Base-by-base conservation (phyloP, 53 echinoderm and acorn worm species). In the Astropecten irregularis region DNA sequence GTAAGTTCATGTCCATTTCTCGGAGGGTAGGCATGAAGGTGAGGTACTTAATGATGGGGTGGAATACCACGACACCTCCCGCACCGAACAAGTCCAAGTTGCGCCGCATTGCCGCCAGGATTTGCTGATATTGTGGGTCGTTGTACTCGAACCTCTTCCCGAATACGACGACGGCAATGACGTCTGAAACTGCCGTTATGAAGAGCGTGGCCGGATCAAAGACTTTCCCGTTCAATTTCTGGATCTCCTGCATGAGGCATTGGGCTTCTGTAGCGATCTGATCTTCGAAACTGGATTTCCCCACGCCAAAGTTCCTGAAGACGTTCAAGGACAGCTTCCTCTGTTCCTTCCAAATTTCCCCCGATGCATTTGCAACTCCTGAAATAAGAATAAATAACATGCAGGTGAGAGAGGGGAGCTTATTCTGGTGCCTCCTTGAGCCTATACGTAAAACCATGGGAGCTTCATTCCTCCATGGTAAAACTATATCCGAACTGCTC, bases 61-160 rank as follows among this genome's bases (percentile, higher is more conserved):
- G 56, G 40, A 84, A 85, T 22, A 77, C 68, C 38, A 84, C 79
- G 9, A 69, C 61, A 1, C 77, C 90, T 0, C 85, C 84, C 0
- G 84, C 77, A 34, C 85, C 84, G 35, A 85, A 81, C 21, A 90
- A 64, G 39, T 90, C 79, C 40, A 90, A 85, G 31, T 77, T 79
- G 40, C 77, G 85, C 29, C 71, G 59, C 18, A 90, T 71, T 28
- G 63, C 23, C 16, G 54, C 26, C 0, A 90, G 19, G 63, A 90
- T 63, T 6, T 44, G 67, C 51, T 79, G 61, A 36, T 61, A 90
- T 15, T 50, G 55, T 7, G 68, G 76, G 21, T 90, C 86, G 22
- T 85, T 52, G 71, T 86, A 90, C 31, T 90, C 90, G 39, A 70
- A 90, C 23, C 85, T 70, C 44, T 82, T 90, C 11, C 90, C 90